Conservation (phyloP, 2,113 vertebrate genomes). For the Nerophis ophidion region DNA sequence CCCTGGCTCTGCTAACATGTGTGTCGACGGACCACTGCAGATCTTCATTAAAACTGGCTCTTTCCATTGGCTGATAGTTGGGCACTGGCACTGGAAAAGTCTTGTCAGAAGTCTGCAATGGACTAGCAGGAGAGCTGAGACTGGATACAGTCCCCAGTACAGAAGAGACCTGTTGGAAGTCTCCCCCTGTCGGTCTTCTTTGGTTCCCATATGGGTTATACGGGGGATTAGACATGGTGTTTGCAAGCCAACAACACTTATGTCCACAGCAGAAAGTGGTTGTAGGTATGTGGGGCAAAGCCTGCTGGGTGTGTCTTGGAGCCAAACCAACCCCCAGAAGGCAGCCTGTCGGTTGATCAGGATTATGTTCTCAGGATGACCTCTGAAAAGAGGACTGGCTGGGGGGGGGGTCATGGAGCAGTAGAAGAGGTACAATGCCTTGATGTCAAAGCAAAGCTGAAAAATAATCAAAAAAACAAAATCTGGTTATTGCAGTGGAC, state of each 20-base stretch:
- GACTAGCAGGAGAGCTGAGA: constrained; percentile 13
- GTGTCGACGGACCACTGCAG: constrained; percentile 55
- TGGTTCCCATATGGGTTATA: constrained; percentile 80
- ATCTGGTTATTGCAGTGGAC: constrained; percentile 67
- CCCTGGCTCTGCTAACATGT: constrained; percentile 64
- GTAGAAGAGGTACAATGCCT: constrained; percentile 79
- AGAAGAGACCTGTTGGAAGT: constrained; percentile 53
- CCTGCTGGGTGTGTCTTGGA: constrained; percentile 73
- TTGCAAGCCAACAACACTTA: constrained; percentile 76
- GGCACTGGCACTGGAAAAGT: constrained; percentile 27
- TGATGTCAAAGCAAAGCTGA: constrained; percentile 89
- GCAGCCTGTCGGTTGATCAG: constrained; percentile 81
- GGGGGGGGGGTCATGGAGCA: constrained; percentile 73
- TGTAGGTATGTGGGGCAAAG: neutral
- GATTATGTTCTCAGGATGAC: constrained; percentile 68
- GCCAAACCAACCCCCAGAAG: constrained; percentile 83
- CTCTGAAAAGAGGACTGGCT: constrained; percentile 39
- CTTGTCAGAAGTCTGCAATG: constrained; percentile 9
- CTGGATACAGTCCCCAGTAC: constrained; percentile 37
- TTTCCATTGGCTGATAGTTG: constrained; percentile 52
- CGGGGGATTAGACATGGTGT: constrained; percentile 79
- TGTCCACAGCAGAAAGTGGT: constrained; percentile 60
- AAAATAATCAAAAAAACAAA: constrained; percentile 58
- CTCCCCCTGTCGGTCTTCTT: constrained; percentile 67
- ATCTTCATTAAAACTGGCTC: constrained; percentile 38